Conservation (phyloP, 2,113 vertebrate species). For the Haemorhous mexicanus region DNA sequence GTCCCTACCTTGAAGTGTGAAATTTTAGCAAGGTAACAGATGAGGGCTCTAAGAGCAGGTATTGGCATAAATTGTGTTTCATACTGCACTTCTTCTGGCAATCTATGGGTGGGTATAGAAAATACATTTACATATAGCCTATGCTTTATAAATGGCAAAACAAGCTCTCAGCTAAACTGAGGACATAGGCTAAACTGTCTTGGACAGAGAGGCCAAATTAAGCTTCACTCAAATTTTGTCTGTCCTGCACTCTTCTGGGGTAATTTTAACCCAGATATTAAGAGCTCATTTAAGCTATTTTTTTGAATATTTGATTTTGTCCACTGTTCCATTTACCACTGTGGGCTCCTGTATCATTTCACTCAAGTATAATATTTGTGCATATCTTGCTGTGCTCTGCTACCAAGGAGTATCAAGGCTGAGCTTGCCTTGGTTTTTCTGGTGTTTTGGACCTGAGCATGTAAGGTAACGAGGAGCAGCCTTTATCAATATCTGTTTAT, state of each 20-base stretch:
- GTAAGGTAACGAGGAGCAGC: not conserved
- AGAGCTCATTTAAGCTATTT: not conserved
- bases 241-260: not conserved
- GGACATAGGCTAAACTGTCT: not conserved
- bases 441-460: not conserved
- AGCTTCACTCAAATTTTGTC: not conserved
- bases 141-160: not conserved
- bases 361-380: not conserved
- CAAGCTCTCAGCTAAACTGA: not conserved
- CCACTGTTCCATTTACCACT: not conserved
- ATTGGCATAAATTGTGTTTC: not conserved
- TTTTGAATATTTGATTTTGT: not conserved
- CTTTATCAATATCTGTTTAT: not conserved
- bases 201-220: not conserved
- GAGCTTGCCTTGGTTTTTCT: not conserved
- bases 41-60: slow-evolving; percentile 13
- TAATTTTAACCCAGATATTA: not conserved
- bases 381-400: not conserved
- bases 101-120: not conserved
- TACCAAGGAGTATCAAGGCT: not conserved
- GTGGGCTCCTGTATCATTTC: not conserved
- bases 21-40: slow-evolving; percentile 16
- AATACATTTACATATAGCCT: not conserved
- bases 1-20: not conserved
- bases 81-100: not conserved